Percentiles rank a stretch among this genome's conserved stretches.
Conservation (phyloP, 2,888 invertebrate genomes). For the Bombyx huttoni region DNA sequence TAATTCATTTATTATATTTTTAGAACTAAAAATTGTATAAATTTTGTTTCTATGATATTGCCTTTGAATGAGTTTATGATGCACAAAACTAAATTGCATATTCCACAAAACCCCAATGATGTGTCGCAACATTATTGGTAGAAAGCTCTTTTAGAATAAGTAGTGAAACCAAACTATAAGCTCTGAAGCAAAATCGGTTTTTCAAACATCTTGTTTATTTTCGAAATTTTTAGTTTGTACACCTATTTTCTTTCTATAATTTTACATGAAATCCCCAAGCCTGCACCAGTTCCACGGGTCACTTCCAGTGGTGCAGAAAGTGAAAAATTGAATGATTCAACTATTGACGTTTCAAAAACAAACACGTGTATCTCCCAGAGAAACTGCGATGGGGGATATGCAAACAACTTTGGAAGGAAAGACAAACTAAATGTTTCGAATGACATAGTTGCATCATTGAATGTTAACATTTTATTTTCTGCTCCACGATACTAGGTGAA, state of each 20-base stretch:
- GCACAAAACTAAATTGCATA: no score
- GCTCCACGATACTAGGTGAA: slow-evolving; percentile 76
- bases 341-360: slow-evolving; percentile 32
- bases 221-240: slow-evolving; percentile 40
- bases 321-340: slow-evolving; percentile 67
- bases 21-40: no score
- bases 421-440: slow-evolving; percentile 35
- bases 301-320: slow-evolving; percentile 57
- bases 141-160: no score
- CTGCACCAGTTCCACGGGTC: slow-evolving; percentile 44
- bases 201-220: slow-evolving; percentile 10
- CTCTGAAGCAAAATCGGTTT: neutral
- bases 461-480: slow-evolving; percentile 66
- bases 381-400: neutral
- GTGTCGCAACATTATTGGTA: no score
- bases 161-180: neutral
- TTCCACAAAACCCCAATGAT: no score
- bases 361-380: slow-evolving; percentile 3
- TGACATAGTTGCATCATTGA: slow-evolving; percentile 68
- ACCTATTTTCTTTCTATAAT: slow-evolving; percentile 14
- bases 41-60: no score
- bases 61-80: no score
- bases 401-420: neutral
- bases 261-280: slow-evolving; percentile 41
- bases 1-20: no score